These are phyloP conservation scores for Planococcus citri DNA, from an alignment of 1,140 invertebrate genomes.

Conservation along the genomic window DNA sequence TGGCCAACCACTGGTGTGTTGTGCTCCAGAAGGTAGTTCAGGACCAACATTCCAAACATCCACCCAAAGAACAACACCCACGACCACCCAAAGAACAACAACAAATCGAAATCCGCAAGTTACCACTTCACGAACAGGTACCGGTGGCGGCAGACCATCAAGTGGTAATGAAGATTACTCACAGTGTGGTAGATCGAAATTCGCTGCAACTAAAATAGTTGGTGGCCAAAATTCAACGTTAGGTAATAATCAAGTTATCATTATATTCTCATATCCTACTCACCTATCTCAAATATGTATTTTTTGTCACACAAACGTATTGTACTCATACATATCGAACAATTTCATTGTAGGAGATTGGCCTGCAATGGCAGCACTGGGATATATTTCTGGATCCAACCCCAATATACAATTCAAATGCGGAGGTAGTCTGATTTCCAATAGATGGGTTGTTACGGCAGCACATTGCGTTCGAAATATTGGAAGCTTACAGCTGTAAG, in stretches of 20 bases:
- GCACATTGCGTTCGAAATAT: conserved; percentile 17
- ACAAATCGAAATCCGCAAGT: no score
- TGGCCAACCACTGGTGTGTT: conserved; percentile 41
- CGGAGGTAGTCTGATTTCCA: conserved; percentile 61
- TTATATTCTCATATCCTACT: no score
- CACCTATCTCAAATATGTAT: no score
- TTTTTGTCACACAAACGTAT: no score
- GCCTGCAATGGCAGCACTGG: conserved; percentile 38
- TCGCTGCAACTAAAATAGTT: conserved; percentile 22
- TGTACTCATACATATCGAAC: no score
- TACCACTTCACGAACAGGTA: neutral
- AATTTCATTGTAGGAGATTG: conserved; percentile 25
- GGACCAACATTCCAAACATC: no score
- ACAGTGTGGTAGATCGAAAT: neutral
- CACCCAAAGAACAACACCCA: neutral
- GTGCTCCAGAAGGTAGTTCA: conserved; percentile 27
- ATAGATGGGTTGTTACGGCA: conserved; percentile 8
- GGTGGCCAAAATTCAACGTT: conserved; percentile 24
- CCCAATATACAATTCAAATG: conserved; percentile 37
- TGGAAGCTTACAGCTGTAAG: neutral
- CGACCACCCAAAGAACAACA: neutral
- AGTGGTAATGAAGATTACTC: neutral
- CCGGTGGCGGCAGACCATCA: neutral
- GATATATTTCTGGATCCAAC: conserved; percentile 36
- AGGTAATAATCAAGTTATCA: no score